Conservation (phyloP, 2,888 invertebrate genomes). For the Himalopsyche japonica region DNA sequence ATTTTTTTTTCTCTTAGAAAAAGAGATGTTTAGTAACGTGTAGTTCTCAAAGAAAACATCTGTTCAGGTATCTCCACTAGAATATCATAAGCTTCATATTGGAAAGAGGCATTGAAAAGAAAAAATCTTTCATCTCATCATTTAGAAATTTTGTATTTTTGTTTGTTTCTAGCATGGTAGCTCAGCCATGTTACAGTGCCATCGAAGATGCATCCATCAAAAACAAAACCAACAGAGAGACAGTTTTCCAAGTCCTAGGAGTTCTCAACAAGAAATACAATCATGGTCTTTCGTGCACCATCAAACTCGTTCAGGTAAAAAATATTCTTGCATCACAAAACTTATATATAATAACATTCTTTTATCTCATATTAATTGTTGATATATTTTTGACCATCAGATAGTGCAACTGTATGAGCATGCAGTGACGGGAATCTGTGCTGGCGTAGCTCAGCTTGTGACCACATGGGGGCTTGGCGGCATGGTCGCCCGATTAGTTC, state of each 20-base stretch:
- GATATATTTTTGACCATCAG: slow-evolving; percentile 50
- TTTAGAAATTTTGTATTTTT: slow-evolving; percentile 8
- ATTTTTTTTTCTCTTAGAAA: too few relatives aligned
- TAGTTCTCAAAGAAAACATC: too few relatives aligned
- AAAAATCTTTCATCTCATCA: too few relatives aligned
- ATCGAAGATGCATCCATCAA: slow-evolving; percentile 65
- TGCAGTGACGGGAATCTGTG: slow-evolving; percentile 68
- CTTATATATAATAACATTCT: too few relatives aligned
- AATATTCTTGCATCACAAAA: neutral
- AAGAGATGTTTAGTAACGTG: too few relatives aligned
- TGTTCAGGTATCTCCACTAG: too few relatives aligned
- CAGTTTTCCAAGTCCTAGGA: slow-evolving; percentile 79
- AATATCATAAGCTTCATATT: too few relatives aligned
- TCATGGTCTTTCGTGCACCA: slow-evolving; percentile 77
- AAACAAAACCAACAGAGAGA: slow-evolving; percentile 68
- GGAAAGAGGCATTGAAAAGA: too few relatives aligned
- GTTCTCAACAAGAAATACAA: slow-evolving; percentile 80
- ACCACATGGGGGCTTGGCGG: slow-evolving; percentile 68
- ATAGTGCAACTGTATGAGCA: slow-evolving; percentile 77
- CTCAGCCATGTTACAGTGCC: slow-evolving; percentile 75
- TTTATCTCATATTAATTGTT: slow-evolving; percentile 6
- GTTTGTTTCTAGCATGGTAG: slow-evolving; percentile 62
- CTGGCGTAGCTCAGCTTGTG: slow-evolving; percentile 71
- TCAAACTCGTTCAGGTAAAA: slow-evolving; percentile 67
- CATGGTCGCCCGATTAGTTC: slow-evolving; percentile 73